These are phyloP conservation scores for Mesembrinibis cayennensis DNA, from an alignment of 2,113 vertebrate genomes.

Conservation along the genomic window DNA sequence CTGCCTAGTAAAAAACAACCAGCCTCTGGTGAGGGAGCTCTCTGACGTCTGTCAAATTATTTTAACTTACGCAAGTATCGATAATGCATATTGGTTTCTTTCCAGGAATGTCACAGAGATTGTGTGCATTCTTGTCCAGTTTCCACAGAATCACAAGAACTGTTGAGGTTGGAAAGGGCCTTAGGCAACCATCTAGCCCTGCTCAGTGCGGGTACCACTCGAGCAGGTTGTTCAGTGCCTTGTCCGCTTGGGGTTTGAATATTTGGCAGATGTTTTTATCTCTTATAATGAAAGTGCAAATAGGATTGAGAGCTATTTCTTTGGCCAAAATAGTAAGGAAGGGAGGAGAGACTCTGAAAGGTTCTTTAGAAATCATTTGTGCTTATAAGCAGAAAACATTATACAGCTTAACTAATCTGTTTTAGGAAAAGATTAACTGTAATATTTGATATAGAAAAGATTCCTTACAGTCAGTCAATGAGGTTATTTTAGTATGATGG, in stretches of 20 bases:
- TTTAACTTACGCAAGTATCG: not conserved
- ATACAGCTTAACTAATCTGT: not conserved
- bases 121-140: not conserved
- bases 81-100: not conserved
- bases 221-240: not conserved
- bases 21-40: slow-evolving; percentile 86
- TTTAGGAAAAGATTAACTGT: not conserved
- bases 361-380: not conserved
- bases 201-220: not conserved
- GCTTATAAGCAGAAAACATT: not conserved
- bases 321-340: not conserved
- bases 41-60: not conserved
- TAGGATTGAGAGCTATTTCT: not conserved
- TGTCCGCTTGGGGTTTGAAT: not conserved
- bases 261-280: not conserved
- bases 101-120: not conserved
- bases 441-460: not conserved
- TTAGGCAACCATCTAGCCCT: not conserved
- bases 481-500: not conserved
- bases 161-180: not conserved
- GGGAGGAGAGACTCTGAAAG: not conserved
- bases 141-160: not conserved
- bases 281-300: not conserved
- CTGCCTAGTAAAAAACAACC: slow-evolving; percentile 96
- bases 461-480: not conserved